These are phyloP conservation scores for Chrosomus eos DNA, from an alignment of 2,797 vertebrate genomes.

Conservation along the genomic window DNA sequence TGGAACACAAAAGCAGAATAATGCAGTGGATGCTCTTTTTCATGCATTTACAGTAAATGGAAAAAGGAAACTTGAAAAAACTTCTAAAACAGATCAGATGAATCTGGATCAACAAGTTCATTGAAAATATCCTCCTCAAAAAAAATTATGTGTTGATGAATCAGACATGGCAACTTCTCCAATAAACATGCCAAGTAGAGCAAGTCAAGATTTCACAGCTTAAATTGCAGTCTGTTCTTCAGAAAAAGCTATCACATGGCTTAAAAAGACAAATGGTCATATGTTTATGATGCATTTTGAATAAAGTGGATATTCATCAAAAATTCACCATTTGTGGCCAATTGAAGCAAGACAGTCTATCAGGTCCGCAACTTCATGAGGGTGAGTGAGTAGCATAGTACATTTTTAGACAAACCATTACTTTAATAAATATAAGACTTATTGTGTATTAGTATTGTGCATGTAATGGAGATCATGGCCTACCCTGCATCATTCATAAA, in stretches of 20 bases:
- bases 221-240: background rate
- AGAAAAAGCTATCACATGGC: background rate
- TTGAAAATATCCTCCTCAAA: background rate
- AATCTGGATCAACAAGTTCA: background rate
- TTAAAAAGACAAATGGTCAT: background rate
- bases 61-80: background rate
- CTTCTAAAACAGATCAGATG: background rate
- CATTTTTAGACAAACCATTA: background rate
- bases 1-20: slow-evolving; percentile 3
- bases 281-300: background rate
- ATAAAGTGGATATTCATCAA: background rate
- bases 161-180: background rate
- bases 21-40: background rate
- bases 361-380: background rate
- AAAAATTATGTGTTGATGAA: background rate
- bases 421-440: background rate
- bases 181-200: background rate
- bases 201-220: background rate
- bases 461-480: background rate
- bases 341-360: background rate
- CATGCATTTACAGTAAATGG: background rate
- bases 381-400: no score
- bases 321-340: background rate
- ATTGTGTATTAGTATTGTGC: background rate
- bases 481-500: slow-evolving; percentile 14